A percentile compares a stretch with the other conserved stretches of the same genome.
These are phyloP conservation scores for Callyntrura guangdongensis DNA, from an alignment of 2,888 invertebrate species.

Conservation along the genomic window DNA sequence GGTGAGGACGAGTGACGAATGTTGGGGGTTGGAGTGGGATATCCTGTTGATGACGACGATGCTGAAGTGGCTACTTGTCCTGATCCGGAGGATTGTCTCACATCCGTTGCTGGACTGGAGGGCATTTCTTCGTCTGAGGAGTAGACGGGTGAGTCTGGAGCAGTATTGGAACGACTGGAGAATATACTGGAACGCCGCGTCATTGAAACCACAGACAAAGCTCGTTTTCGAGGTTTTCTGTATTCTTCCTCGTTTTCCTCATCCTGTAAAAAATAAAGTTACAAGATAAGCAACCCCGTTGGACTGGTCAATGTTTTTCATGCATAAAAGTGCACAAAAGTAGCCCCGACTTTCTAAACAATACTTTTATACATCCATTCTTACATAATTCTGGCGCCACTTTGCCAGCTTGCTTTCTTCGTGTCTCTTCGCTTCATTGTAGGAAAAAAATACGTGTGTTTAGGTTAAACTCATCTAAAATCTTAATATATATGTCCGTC, in stretches of 20 bases:
- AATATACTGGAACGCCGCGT: slow-evolving; percentile 83
- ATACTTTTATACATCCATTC: not conserved
- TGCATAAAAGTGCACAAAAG: too few species aligned
- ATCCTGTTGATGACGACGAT: slow-evolving; percentile 49
- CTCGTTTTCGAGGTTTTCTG: slow-evolving; percentile 85
- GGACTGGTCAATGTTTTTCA: too few species aligned
- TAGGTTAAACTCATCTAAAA: too few species aligned
- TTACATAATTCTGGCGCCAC: not conserved
- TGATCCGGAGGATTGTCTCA: slow-evolving; percentile 53
- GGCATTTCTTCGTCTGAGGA: slow-evolving; percentile 82
- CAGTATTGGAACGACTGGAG: slow-evolving; percentile 77
- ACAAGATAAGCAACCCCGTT: not conserved
- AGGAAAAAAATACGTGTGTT: too few species aligned
- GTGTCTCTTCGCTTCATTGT: not conserved
- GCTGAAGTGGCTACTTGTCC: slow-evolving; percentile 54
- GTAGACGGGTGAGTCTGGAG: slow-evolving; percentile 83
- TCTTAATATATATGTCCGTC: too few species aligned
- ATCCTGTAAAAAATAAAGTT: slow-evolving; percentile 83
- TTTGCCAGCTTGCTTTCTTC: not conserved
- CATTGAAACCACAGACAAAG: slow-evolving; percentile 84
- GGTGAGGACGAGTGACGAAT: slow-evolving; percentile 82
- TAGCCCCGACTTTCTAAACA: not conserved
- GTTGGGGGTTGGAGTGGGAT: slow-evolving; percentile 71
- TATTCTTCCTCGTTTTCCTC: slow-evolving; percentile 86
- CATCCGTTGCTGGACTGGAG: slow-evolving; percentile 64